Base-by-base conservation (phyloP, 2,113 vertebrate species). In the Vicugna pacos region DNA sequence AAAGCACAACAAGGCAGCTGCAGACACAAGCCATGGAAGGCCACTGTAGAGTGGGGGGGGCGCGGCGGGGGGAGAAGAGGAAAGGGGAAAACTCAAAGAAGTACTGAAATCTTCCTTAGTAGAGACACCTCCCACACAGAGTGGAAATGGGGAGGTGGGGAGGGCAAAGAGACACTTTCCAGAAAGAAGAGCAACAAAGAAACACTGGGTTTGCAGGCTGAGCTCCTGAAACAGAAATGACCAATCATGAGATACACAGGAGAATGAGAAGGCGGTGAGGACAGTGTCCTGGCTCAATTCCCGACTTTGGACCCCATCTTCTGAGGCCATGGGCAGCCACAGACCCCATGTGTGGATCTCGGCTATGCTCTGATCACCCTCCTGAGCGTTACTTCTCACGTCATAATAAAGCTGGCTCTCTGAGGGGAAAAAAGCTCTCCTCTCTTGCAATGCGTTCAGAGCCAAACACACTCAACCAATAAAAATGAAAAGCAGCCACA, bases 401-500 rank as follows among this genome's bases (percentile, higher is more conserved):
- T 30, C 24, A 13, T 35, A 84, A 91, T 75, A 89, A 80, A 82
- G 46, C 24, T 50, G 50, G 76, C 38, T 87, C 85, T 52, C 30
- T 15, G 46, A 56, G 19, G 1, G 5, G 13, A 7, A 75, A 92
- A 65, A 17, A 17, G n/a, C 28, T 30, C 24, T 91, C 32, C 12
- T 28, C 65, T 72, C 65, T 5, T 72, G 48, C 54, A 50, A 5
- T 26, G 15, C 28, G 30, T 76, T 93, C 82, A 79, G 2, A 87
- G 67, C n/a, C 46, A 58, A 90, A 81, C 35, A 32, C 20, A 86
- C 30, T 81, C 86, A 80, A 81, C 62, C 89, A 97, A 70, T 56
- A 94, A 94, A 94, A 95, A 81, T 54, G 11, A 94, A 96, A 96
- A 94, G 11, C 24, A 81, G 90, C 56, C 79, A 89, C 11, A 75